These are phyloP conservation scores for Microtus ochrogaster DNA, from an alignment of 2,113 vertebrate species.

Conservation along the genomic window DNA sequence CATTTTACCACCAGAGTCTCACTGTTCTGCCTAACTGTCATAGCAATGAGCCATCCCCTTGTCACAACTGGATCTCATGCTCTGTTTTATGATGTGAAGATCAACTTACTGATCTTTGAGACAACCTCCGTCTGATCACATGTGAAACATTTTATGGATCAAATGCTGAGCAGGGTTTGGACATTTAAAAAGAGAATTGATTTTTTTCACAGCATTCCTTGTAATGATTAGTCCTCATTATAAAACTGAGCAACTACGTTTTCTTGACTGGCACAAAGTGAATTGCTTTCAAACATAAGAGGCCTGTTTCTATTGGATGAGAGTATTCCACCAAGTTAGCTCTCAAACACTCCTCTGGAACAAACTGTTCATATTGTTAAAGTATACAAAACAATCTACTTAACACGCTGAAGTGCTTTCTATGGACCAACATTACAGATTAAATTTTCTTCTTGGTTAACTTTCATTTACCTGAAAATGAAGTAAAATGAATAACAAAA, in stretches of 20 bases:
- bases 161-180: neutral
- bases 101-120: neutral
- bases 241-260: neutral
- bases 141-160: neutral
- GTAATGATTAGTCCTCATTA: neutral
- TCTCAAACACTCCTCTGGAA: slow-evolving; percentile 18
- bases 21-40: neutral
- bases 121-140: neutral
- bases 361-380: slow-evolving; percentile 37
- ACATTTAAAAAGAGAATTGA: neutral
- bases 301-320: neutral
- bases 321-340: neutral
- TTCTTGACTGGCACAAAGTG: neutral
- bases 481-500: slow-evolving; percentile 20
- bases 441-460: slow-evolving; percentile 52
- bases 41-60: neutral
- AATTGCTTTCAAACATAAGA: neutral
- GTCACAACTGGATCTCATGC: neutral
- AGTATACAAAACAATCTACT: slow-evolving; percentile 20
- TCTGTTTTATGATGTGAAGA: neutral
- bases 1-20: neutral
- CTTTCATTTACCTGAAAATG: slow-evolving; percentile 12
- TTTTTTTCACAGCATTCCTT: neutral
- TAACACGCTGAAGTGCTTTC: slow-evolving; percentile 1
- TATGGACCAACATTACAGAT: slow-evolving; percentile 49